These are phyloP conservation scores for Drosophila asahinai DNA, from an alignment of 1,140 invertebrate species.

Conservation along the genomic window DNA sequence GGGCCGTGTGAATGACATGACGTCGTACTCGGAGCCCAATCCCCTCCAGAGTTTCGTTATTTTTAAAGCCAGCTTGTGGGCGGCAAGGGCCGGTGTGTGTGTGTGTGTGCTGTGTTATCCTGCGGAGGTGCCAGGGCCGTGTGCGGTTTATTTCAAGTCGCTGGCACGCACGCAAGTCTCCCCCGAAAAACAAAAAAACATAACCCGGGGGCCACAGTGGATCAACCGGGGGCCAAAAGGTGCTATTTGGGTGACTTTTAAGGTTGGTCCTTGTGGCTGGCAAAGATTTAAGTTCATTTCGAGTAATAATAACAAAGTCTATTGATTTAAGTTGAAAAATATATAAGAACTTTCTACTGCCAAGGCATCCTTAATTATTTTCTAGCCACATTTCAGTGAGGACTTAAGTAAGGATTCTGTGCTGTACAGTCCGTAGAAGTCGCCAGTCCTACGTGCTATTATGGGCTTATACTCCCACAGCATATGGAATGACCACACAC, in stretches of 20 bases:
- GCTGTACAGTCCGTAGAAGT: constrained; percentile 6
- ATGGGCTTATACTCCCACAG: constrained; percentile 29
- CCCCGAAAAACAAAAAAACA: constrained; percentile 7
- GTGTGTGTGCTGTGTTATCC: constrained; percentile 1
- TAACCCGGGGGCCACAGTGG: background rate
- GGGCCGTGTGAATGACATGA: constrained; percentile 63
- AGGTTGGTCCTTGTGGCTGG: background rate
- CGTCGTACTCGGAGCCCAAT: constrained; percentile 3
- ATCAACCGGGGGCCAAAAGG: background rate
- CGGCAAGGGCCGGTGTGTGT: constrained; percentile 2
- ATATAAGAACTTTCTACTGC: background rate
- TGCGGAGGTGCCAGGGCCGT: constrained; percentile 3
- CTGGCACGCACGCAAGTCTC: constrained; percentile 53
- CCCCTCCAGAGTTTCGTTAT: constrained; percentile 42
- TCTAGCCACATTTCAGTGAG: background rate
- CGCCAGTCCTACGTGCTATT: constrained; percentile 29
- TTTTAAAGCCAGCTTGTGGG: constrained; percentile 49
- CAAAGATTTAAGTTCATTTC: background rate
- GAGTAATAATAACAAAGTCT: background rate
- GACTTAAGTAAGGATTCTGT: background rate
- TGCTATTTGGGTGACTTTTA: constrained; percentile 4
- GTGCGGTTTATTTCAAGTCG: constrained; percentile 47
- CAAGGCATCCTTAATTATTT: constrained; percentile 2
- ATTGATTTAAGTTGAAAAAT: background rate
- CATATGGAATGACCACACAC: constrained; percentile 51